Evolutionary conservation across 2,113 vertebrate genomes (phyloP), one percentile per base, ranked within the genome.

Genomic region (Saccopteryx bilineata): DNA sequence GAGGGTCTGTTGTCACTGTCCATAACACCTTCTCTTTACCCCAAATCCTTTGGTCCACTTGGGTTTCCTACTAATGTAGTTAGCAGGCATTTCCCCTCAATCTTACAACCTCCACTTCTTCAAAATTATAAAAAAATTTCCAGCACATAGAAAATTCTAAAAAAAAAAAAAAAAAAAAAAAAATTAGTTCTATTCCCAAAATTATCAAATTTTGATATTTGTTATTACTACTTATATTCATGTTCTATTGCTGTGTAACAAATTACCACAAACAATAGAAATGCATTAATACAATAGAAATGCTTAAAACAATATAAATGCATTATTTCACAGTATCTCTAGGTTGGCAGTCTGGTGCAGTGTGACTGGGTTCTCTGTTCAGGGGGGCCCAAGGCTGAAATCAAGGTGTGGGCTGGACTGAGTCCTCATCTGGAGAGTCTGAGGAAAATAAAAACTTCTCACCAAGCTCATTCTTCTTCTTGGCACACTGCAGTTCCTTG

Each of bases 171-270:
- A 50, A 74, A 78, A 71, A 75, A 26, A 39, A 39, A 39, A 39
- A 39, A 39, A 26, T 19, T 0, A 54, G 4, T 72, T n/a, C 50
- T 9, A 52, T 82, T 84, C 87, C 4, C 19, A 54, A 95, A 17
- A 68, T 39, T 56, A 90, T 72, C 39, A 87, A 71, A 80, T 76
- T 74, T 86, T 91, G 75, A 50, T 9, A 80, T 66, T 91, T 78
- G 54, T 2, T 15, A 19, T 79, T 56, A 50, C 12, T 66, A 8
- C 7, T 90, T 81, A 0, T 28, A 66, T 60, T 95, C 9, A 60
- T 86, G 83, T 92, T 72, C 89, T 92, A 7, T 66, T 78, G 28
- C 26, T 66, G 0, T 66, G 8, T 46, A 71, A 52, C 14, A 80
- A 76, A 54, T 85, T 46, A 50, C 19, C 0, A 60, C 15, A 63